Conservation (phyloP, 2,113 vertebrate species). For the Labeo rohita region DNA sequence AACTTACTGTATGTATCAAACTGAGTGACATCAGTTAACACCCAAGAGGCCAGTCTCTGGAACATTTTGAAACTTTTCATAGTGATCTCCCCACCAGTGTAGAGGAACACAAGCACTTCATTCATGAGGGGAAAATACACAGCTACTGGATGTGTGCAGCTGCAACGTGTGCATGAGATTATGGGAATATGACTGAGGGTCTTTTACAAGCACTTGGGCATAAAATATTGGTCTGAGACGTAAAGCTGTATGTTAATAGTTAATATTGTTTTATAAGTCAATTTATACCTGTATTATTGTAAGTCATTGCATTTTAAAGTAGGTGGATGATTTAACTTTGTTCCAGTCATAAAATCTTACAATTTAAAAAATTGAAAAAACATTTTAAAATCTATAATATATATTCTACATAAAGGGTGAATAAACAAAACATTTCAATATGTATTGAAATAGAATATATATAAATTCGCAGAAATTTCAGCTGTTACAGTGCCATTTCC, state of each 20-base stretch:
- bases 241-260: conserved; percentile 4
- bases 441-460: background rate
- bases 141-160: conserved; percentile 21
- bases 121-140: conserved; percentile 60
- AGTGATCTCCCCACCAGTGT: conserved; percentile 8
- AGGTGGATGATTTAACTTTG: background rate
- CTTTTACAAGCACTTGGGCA: conserved; percentile 31
- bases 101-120: conserved; percentile 57
- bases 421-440: background rate
- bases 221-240: background rate
- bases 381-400: background rate
- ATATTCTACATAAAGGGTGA: background rate
- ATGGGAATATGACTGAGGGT: conserved; percentile 19
- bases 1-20: background rate
- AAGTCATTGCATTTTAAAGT: background rate
- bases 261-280: background rate
- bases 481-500: background rate
- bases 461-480: background rate
- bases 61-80: background rate
- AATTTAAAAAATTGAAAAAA: background rate
- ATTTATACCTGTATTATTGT: background rate
- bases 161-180: conserved; percentile 5
- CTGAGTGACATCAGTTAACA: background rate
- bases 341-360: background rate
- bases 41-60: conserved; percentile 10